Evolutionary conservation across 2,888 invertebrate species (phyloP).

Genomic region (Watsonalla cultraria): DNA sequence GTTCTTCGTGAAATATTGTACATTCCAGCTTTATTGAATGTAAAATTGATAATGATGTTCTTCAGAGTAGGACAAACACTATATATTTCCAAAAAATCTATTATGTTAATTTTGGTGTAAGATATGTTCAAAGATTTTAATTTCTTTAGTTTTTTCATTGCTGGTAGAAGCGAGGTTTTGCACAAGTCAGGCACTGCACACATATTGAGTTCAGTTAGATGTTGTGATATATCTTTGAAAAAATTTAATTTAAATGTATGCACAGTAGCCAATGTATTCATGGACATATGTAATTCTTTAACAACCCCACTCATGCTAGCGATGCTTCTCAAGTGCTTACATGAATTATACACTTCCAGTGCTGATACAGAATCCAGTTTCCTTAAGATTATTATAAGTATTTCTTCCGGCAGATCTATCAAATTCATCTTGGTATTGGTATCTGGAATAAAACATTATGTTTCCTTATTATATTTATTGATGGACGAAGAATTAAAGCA

Average conservation of each 20-base stretch:
- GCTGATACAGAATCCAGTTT: slow-evolving; percentile 42
- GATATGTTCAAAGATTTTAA: slow-evolving; percentile 51
- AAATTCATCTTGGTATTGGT: slow-evolving; percentile 20
- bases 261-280: slow-evolving; percentile 40
- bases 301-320: slow-evolving; percentile 35
- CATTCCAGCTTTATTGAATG: slow-evolving; percentile 27
- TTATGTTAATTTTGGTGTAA: slow-evolving; percentile 48
- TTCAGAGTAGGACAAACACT: slow-evolving; percentile 48
- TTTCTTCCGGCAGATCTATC: slow-evolving; percentile 50
- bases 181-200: slow-evolving; percentile 45
- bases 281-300: slow-evolving; percentile 40
- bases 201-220: slow-evolving; percentile 46
- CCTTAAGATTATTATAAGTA: slow-evolving; percentile 51
- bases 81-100: slow-evolving; percentile 47
- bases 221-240: slow-evolving; percentile 42
- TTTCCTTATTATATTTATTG: not conserved
- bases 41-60: slow-evolving; percentile 47
- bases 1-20: slow-evolving; percentile 15
- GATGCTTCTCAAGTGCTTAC: slow-evolving; percentile 32
- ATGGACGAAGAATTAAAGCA: too few species aligned
- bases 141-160: slow-evolving; percentile 39
- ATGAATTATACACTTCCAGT: slow-evolving; percentile 41
- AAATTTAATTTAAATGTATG: slow-evolving; percentile 41
- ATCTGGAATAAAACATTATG: slow-evolving; percentile 11
- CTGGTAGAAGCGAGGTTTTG: slow-evolving; percentile 38